phyloP scores from a whole-genome alignment of 2,888 invertebrate genomes.

The Cheiracanthium punctorium region DNA sequence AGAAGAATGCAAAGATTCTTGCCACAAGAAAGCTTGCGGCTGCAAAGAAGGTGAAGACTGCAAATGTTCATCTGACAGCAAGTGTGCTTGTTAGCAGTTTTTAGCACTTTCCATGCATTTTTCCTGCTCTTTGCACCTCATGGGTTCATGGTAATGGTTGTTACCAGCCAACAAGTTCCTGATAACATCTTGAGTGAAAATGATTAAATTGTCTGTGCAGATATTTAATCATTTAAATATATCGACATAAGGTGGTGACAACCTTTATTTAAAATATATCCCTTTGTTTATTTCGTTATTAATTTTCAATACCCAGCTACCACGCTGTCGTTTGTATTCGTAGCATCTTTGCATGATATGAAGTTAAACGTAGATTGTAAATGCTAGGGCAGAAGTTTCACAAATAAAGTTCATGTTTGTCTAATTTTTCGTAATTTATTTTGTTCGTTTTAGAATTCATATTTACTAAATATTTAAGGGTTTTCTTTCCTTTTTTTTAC shows the following conservation, averaged over 20 bases:
- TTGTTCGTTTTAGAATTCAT: too few relatives aligned
- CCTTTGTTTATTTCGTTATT: not conserved
- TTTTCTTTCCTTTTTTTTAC: too few relatives aligned
- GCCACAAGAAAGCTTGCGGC: conserved; percentile 49
- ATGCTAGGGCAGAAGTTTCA: not conserved
- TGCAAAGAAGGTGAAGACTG: conserved; percentile 54
- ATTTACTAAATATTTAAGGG: too few relatives aligned
- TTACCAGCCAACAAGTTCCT: not conserved
- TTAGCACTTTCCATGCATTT: too few relatives aligned
- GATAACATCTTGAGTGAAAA: not conserved
- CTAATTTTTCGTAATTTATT: too few relatives aligned
- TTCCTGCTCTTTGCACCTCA: conserved; percentile 18
- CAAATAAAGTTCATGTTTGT: not conserved
- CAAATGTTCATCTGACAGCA: conserved; percentile 44
- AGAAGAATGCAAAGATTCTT: conserved; percentile 30
- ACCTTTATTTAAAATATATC: conserved; percentile 3
- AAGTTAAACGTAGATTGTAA: not conserved
- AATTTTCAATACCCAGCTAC: not conserved
- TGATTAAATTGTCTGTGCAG: not conserved
- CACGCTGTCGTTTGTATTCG: not conserved
- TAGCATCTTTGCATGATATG: not conserved
- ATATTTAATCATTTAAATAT: not conserved
- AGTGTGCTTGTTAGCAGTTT: conserved; percentile 42
- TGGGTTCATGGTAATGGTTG: not conserved
- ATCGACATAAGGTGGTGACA: not conserved